Evolutionary conservation across 92 coral and sea anemone species (phyloP).

Genomic region (Micromussa lordhowensis): DNA sequence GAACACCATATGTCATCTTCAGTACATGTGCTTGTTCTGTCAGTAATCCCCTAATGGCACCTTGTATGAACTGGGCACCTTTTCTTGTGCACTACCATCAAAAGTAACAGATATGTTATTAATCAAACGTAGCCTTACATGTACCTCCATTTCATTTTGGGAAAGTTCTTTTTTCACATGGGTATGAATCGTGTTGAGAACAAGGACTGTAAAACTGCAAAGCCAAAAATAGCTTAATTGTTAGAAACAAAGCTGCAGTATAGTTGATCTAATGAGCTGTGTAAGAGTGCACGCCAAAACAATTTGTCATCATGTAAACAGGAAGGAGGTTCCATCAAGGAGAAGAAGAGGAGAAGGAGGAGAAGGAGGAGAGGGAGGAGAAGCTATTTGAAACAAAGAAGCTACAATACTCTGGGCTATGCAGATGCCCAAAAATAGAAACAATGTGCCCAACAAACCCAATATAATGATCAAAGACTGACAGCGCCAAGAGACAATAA

Average conservation of each 20-base stretch:
- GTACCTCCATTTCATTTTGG: neutral
- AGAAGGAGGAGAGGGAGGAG: too few relatives aligned
- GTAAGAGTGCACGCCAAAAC: too few relatives aligned
- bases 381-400: too few relatives aligned
- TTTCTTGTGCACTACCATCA: constrained; percentile 44
- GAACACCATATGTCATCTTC: constrained; percentile 40
- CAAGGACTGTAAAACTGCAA: neutral
- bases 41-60: constrained; percentile 38
- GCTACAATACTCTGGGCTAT: too few relatives aligned
- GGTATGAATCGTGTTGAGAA: neutral
- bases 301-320: too few relatives aligned
- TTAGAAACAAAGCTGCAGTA: neutral
- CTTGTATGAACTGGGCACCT: constrained; percentile 38
- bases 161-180: neutral
- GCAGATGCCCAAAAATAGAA: too few relatives aligned
- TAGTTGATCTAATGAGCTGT: too few relatives aligned
- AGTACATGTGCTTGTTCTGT: constrained; percentile 40
- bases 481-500: too few relatives aligned
- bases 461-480: too few relatives aligned
- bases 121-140: neutral
- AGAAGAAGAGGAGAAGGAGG: too few relatives aligned
- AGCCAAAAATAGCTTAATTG: neutral
- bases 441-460: too few relatives aligned
- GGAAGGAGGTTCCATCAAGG: too few relatives aligned
- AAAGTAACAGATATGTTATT: neutral